Conservation (phyloP, 2,888 invertebrate genomes). For the Tipula confusa region DNA sequence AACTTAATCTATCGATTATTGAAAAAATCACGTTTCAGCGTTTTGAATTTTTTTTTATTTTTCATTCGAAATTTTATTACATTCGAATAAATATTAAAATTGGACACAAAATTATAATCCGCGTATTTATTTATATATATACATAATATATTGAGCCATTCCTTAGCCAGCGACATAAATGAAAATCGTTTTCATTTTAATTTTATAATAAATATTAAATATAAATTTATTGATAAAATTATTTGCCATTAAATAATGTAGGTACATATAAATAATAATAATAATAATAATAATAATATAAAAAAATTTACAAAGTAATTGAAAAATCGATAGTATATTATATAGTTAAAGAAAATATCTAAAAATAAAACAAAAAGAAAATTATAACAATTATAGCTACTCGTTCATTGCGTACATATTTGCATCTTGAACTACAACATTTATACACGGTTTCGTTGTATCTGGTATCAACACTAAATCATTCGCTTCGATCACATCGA, state of each 20-base stretch:
- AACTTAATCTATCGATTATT: not conserved
- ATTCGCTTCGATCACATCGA: slow-evolving; percentile 39
- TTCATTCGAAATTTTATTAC: not conserved
- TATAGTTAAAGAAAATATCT: not conserved
- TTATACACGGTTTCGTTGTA: slow-evolving; percentile 40
- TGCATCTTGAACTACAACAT: slow-evolving; percentile 38
- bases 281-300: not conserved
- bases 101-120: not conserved
- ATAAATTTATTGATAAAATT: not conserved
- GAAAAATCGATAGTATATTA: not conserved
- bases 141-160: no score
- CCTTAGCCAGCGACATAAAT: not conserved
- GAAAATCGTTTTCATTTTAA: not conserved
- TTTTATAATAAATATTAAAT: not conserved
- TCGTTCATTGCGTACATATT: slow-evolving; percentile 35
- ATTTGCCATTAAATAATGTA: not conserved
- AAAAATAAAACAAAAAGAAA: not conserved
- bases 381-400: not conserved
- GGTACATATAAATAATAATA: not conserved
- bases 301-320: not conserved
- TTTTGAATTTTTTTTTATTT: not conserved
- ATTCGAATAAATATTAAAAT: not conserved
- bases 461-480: slow-evolving; percentile 40
- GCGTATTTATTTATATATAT: no score
- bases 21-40: not conserved